These are phyloP conservation scores for Alloscopus bannaensis DNA, from an alignment of 2,888 invertebrate genomes.

Conservation along the genomic window DNA sequence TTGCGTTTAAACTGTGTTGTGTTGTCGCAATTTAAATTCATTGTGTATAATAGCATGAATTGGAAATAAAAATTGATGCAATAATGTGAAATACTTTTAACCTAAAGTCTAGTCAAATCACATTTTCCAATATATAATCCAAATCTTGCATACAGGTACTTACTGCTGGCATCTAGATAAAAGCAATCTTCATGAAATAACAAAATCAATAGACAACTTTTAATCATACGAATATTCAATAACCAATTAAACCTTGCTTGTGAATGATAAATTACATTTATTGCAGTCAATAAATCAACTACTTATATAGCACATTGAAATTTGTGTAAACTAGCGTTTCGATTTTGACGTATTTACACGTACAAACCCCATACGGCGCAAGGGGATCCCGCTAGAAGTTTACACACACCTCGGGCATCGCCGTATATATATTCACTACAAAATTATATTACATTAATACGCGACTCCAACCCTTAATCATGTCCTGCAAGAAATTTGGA, in stretches of 20 bases:
- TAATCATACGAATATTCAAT: not conserved
- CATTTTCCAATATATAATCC: slow-evolving; percentile 16
- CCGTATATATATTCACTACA: slow-evolving; percentile 18
- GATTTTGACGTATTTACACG: too few relatives aligned
- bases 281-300: not conserved
- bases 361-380: too few relatives aligned
- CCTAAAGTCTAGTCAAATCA: too few relatives aligned
- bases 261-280: not conserved
- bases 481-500: slow-evolving; percentile 88
- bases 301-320: not conserved
- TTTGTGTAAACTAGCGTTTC: not conserved
- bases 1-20: slow-evolving; percentile 53
- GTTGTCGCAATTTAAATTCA: too few relatives aligned
- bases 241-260: not conserved
- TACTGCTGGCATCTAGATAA: too few relatives aligned
- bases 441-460: not conserved
- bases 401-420: too few relatives aligned
- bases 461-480: slow-evolving; percentile 30
- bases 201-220: too few relatives aligned
- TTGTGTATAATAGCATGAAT: slow-evolving; percentile 40
- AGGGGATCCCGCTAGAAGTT: too few relatives aligned
- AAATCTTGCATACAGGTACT: slow-evolving; percentile 45
- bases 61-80: slow-evolving; percentile 58
- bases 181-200: too few relatives aligned
- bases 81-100: too few relatives aligned